Percentiles rank a stretch among this genome's conserved stretches.
These are phyloP conservation scores for Andrena chrysosceles DNA, from an alignment of 2,888 invertebrate genomes.

Conservation along the genomic window DNA sequence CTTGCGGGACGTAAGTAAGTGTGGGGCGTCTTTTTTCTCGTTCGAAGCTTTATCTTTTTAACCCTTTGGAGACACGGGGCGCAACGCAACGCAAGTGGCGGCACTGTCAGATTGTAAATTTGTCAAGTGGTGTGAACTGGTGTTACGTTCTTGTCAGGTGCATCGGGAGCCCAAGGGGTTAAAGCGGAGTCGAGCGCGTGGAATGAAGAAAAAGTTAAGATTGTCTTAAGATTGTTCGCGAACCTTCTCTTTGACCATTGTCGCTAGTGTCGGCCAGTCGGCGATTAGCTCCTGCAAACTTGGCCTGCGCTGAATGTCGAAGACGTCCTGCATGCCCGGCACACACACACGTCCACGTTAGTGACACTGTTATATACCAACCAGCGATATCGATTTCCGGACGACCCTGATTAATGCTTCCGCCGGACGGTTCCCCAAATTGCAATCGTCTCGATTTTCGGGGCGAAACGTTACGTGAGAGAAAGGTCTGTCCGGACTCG, in stretches of 20 bases:
- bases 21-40: conserved; percentile 48
- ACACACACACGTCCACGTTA: conserved; percentile 73
- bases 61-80: conserved; percentile 29
- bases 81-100: conserved; percentile 5
- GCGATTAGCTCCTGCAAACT: conserved; percentile 90
- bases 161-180: conserved; percentile 40
- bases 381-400: conserved; percentile 47
- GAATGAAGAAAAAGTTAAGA: conserved; percentile 51
- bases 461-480: not conserved
- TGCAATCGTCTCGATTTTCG: not conserved
- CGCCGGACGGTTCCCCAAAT: too few relatives aligned
- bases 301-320: conserved; percentile 89
- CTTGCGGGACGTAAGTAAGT: conserved; percentile 60
- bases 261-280: conserved; percentile 92
- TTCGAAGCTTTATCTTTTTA: conserved; percentile 51
- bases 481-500: not conserved
- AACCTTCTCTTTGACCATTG: conserved; percentile 89
- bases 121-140: not conserved
- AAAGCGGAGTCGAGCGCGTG: conserved; percentile 63
- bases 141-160: not conserved
- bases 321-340: conserved; percentile 87
- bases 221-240: conserved; percentile 83
- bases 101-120: not conserved
- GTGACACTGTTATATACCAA: conserved; percentile 68
- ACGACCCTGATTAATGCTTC: conserved; percentile 29